These are phyloP conservation scores for Philopotamus ludificatus DNA, from an alignment of 1,140 invertebrate genomes.

Conservation along the genomic window DNA sequence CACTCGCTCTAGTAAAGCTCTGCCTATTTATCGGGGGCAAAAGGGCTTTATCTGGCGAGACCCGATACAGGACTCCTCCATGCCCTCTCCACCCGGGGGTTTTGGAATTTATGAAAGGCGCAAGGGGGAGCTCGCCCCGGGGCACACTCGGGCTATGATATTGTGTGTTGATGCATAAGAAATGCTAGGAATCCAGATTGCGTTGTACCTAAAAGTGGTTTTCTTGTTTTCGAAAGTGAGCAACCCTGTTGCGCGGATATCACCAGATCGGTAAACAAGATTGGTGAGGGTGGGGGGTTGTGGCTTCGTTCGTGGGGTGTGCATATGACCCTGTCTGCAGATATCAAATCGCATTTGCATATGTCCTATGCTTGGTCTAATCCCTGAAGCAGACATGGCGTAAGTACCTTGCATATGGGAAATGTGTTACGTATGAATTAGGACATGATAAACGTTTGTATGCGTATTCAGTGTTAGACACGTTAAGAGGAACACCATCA, in stretches of 20 bases:
- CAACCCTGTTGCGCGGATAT: neutral
- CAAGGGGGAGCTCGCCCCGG: neutral
- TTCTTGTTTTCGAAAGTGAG: neutral
- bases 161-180: neutral
- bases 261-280: too few relatives aligned
- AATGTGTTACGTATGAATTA: too few relatives aligned
- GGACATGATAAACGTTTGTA: too few relatives aligned
- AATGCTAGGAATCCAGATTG: neutral
- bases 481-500: too few relatives aligned
- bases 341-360: too few relatives aligned
- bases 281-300: too few relatives aligned
- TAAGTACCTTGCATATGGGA: too few relatives aligned
- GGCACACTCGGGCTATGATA: neutral
- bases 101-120: slow-evolving; percentile 23
- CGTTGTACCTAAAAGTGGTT: neutral
- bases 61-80: neutral
- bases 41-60: neutral
- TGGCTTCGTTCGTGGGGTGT: too few relatives aligned
- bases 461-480: too few relatives aligned
- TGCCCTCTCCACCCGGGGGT: slow-evolving; percentile 8
- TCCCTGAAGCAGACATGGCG: too few relatives aligned
- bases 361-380: too few relatives aligned
- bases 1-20: neutral
- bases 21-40: slow-evolving; percentile 6
- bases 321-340: too few relatives aligned